Evolutionary conservation across 2,888 invertebrate genomes (phyloP), one percentile per base, ranked within the genome.

Genomic region (Mactromeris polynyma): DNA sequence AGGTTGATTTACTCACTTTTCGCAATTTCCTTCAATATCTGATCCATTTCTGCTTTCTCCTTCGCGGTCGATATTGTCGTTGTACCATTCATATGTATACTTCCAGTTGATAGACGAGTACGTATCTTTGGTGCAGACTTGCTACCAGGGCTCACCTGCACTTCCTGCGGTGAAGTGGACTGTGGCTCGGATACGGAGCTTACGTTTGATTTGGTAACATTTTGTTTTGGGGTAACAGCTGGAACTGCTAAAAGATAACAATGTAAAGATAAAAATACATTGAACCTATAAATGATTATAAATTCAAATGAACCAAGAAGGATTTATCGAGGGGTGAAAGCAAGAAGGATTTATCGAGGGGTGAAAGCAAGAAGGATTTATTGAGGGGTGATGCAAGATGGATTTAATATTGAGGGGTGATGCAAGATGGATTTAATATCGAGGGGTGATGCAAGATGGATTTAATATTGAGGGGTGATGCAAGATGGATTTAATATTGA

Each of bases 71-170:
- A 93, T 46, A 94, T 85, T 0, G 95, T 95, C 33, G 91, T 93
- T 0, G 94, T 94, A 9, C 95, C 95, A 77, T 94, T 93, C 94
- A 95, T 94, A 64, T 94, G 92, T 14, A 95, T 94, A 64, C 95
- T 95, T 11, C 95, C 95, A 31, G 95, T 94, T 0, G 94, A 94
- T n/a, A 95, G 83, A 0, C 95, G 94, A 2, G 95, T 95, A 31
- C 95, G 90, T 58, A 95, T 94, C 40, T 80, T 80, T 73, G 58
- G 69, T 17, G 73, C 54, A n/a, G 38, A 85, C 58, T 78, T 77
- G 36, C 14, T 36, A 46, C 36, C 73, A 26, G 42, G 40, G 11
- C 36, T 17, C 14, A 51, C 33, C 31, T 69, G 82, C 7, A 14
- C n/a, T 33, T 54, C 42, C 21, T 26, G 40, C n/a, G 64, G 33